Base-by-base conservation (phyloP, 2,888 invertebrate species). In the Hydrotaea diabolus region DNA sequence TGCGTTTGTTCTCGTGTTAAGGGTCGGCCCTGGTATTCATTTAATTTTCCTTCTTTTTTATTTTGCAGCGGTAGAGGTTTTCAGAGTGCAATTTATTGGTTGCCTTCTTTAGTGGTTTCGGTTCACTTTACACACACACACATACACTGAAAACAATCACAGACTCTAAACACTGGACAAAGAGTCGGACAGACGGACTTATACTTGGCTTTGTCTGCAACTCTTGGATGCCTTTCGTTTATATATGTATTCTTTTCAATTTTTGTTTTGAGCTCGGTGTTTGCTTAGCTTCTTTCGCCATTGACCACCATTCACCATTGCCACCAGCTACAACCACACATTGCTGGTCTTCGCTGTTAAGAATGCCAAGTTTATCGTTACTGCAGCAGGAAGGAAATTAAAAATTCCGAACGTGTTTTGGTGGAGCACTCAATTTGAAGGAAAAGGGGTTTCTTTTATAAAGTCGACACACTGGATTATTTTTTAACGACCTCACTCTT, bases 371-470 rank as follows among this genome's bases (percentile, higher is more conserved):
- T 31, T 59, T 15, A 2, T 21, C 21, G 9, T 55, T 5, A 21
- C 21, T 23, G 55, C 55, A 55, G 55, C 55, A 59, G 31, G 31
- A 23, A 59, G 15, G 23, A 59, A 59, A 59, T 59, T 59, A 43
- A 17, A 17, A 66, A 66, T 43, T 66, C 66, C 39, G 43, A 7
- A 43, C 64, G 64, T 36, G 64, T 31, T 64, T 36, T 23, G 59
- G 1, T 15, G 49, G n/a, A 2, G n/a, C 39, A 39, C 11, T 39
- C 39, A 39, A 13, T 39, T 39, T 39, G 39, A 17, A 5, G 21
- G 55, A 55, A 31, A 55, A 55, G 55, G 55, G 55, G 21, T 55
- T 55, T 1, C 19, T 53, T 53, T 39, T 1, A n/a, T 4, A 31
- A n/a, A n/a, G 49, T 39, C 49, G n/a, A 49, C 39, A 39, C 3